Evolutionary conservation across 2,888 invertebrate species (phyloP).

Genomic region (Xestoiulus laeticollis): DNA sequence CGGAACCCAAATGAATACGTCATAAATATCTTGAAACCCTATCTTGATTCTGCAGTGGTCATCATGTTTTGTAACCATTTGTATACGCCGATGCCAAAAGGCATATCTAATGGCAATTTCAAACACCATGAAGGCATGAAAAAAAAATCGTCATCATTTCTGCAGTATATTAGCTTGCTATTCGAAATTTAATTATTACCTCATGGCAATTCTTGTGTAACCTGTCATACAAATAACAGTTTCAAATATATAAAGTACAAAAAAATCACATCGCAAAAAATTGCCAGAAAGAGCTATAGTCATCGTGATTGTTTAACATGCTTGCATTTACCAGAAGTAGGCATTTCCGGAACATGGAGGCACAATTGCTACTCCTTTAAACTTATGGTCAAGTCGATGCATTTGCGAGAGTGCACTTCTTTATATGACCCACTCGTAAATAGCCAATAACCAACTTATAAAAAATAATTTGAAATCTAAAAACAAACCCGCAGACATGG

Average conservation of each 20-base stretch:
- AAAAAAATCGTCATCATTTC: too few species aligned
- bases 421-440: not conserved
- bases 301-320: not conserved
- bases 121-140: not conserved
- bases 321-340: not conserved
- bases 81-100: not conserved
- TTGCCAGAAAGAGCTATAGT: too few species aligned
- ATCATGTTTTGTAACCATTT: not conserved
- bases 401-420: not conserved
- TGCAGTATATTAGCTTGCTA: too few species aligned
- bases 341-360: not conserved
- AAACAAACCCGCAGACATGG: constrained; percentile 2
- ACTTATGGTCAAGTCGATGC: not conserved
- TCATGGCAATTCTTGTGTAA: too few species aligned
- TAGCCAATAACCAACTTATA: not conserved
- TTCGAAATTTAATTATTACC: too few species aligned
- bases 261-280: not conserved
- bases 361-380: not conserved
- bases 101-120: not conserved
- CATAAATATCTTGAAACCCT: not conserved
- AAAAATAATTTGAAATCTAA: constrained; percentile 19
- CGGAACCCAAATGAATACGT: not conserved
- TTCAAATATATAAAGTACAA: too few species aligned
- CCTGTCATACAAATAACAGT: too few species aligned
- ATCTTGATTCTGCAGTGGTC: not conserved